Evolutionary conservation across 2,797 vertebrate genomes (phyloP).

Genomic region (Microchirus variegatus): DNA sequence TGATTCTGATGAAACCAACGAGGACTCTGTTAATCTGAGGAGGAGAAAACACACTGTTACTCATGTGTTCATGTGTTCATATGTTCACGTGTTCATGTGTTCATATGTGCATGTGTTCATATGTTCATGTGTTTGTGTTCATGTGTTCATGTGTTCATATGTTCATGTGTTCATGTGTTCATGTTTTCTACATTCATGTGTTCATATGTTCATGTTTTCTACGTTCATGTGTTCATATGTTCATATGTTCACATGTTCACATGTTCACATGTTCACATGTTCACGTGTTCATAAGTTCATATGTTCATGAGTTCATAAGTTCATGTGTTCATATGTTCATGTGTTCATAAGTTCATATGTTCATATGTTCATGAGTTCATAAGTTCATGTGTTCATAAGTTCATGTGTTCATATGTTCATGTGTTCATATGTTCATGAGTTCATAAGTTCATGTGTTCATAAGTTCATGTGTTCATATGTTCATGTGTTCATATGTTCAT

Average conservation of each 20-base stretch:
- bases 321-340: too few species aligned
- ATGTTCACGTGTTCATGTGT: conserved; percentile 62
- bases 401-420: too few species aligned
- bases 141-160: conserved; percentile 70
- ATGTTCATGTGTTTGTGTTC: conserved; percentile 46
- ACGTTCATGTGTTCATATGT: conserved; percentile 55
- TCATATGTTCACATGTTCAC: conserved; percentile 64
- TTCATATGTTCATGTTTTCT: conserved; percentile 63
- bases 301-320: conserved; percentile 62
- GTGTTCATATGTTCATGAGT: conserved; percentile 65
- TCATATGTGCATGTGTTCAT: conserved; percentile 62
- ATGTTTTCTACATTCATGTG: conserved; percentile 64
- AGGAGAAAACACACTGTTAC: too few species aligned
- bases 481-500: conserved; percentile 60
- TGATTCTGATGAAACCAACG: conserved; percentile 88
- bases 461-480: too few species aligned
- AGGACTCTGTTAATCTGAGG: conserved; percentile 80
- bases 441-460: conserved; percentile 65
- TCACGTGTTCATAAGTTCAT: conserved; percentile 70
- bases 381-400: conserved; percentile 62
- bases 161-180: conserved; percentile 55
- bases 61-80: conserved; percentile 64
- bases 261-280: conserved; percentile 68
- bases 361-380: conserved; percentile 70
- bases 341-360: conserved; percentile 64